Conservation (phyloP, 2,888 invertebrate species). For the Byasa hedistus region DNA sequence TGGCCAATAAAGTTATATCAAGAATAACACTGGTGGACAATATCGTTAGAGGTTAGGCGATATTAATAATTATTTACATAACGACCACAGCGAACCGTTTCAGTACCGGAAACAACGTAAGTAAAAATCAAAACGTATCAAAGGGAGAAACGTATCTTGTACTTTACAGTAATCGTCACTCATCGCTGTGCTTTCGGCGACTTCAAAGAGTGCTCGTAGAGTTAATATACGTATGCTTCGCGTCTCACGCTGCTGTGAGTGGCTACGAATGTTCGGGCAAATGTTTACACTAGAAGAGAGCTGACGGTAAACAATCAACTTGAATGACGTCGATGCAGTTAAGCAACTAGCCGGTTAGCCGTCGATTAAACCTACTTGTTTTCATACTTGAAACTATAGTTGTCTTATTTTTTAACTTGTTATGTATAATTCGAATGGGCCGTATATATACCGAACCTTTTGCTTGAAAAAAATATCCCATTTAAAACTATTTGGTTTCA, state of each 20-base stretch:
- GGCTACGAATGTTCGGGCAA: slow-evolving; percentile 7
- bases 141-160: too few relatives aligned
- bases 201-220: slow-evolving; percentile 22
- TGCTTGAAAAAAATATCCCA: too few relatives aligned
- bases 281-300: slow-evolving; percentile 26
- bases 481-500: too few relatives aligned
- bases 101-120: neutral
- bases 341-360: neutral
- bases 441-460: too few relatives aligned
- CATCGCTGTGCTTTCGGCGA: slow-evolving; percentile 16
- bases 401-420: too few relatives aligned
- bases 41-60: too few relatives aligned
- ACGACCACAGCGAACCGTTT: too few relatives aligned
- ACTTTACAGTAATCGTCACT: slow-evolving; percentile 20
- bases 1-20: too few relatives aligned
- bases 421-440: too few relatives aligned
- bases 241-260: slow-evolving; percentile 10
- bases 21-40: too few relatives aligned
- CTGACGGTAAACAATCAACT: slow-evolving; percentile 21
- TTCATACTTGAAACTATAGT: too few relatives aligned
- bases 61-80: too few relatives aligned
- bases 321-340: neutral
- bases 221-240: slow-evolving; percentile 18
- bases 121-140: slow-evolving; percentile 5
- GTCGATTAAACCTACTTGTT: neutral